These are phyloP conservation scores for Centroberyx gerrardi DNA, from an alignment of 2,797 vertebrate genomes.

Conservation along the genomic window DNA sequence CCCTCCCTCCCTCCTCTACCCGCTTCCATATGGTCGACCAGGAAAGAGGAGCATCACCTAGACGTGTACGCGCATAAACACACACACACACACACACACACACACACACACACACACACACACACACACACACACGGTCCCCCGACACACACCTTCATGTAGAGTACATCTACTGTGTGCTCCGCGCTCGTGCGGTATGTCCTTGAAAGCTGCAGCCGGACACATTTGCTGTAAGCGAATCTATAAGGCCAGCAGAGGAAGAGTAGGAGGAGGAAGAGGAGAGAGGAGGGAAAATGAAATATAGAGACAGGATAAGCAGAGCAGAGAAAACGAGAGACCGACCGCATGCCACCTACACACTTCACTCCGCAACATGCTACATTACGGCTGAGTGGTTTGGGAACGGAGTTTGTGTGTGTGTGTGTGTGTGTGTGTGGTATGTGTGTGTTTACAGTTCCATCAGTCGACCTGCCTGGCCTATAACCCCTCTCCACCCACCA, in stretches of 20 bases:
- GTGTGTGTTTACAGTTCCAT: background rate
- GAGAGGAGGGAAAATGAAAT: constrained; percentile 14
- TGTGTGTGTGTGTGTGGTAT: background rate
- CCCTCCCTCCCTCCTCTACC: constrained; percentile 29
- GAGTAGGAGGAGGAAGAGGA: background rate
- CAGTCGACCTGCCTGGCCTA: background rate
- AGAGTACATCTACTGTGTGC: too few relatives aligned
- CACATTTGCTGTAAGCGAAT: constrained; percentile 58
- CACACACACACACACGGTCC: background rate
- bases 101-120: constrained; percentile 4
- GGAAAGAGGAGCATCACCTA: constrained; percentile 36
- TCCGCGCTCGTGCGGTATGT: constrained; percentile 38
- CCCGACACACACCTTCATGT: background rate
- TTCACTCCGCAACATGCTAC: constrained; percentile 1
- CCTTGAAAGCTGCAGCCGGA: constrained; percentile 70
- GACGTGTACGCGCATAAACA: constrained; percentile 13
- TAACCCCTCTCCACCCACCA: background rate
- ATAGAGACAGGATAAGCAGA: constrained; percentile 38
- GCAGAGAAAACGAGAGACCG: constrained; percentile 34
- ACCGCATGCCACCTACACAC: constrained; percentile 50
- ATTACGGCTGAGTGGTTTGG: background rate
- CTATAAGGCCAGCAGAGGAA: constrained; percentile 42
- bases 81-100: constrained; percentile 1
- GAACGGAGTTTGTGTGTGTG: background rate
- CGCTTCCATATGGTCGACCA: constrained; percentile 62